phyloP scores from a whole-genome alignment of 2,113 vertebrate genomes.

The Hystrix cristata region DNA sequence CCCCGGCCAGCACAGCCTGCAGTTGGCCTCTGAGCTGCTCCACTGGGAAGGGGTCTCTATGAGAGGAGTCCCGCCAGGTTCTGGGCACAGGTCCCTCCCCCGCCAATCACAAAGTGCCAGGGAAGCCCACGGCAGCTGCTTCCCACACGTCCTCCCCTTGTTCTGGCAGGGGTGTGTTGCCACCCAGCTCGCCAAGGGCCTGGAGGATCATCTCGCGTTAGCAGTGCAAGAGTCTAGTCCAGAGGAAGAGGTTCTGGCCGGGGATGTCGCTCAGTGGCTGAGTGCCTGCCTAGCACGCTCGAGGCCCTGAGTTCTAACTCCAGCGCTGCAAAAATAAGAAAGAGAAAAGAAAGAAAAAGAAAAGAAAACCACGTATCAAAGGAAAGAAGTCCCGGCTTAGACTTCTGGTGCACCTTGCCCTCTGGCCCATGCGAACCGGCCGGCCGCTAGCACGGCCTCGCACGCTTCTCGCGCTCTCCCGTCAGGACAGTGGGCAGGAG shows the following conservation, averaged over 20 bases:
- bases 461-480: background rate
- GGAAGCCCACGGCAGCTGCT: background rate
- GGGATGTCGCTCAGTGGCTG: background rate
- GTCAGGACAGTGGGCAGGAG: background rate
- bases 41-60: background rate
- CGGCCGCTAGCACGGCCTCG: background rate
- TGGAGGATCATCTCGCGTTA: background rate
- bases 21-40: background rate
- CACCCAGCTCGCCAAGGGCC: background rate
- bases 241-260: background rate
- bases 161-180: background rate
- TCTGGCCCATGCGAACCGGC: too few relatives aligned
- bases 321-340: background rate
- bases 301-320: background rate
- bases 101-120: background rate
- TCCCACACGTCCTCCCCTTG: background rate
- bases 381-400: background rate
- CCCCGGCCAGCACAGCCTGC: too few relatives aligned
- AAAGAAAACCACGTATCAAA: background rate
- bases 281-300: background rate
- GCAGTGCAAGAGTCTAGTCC: too few relatives aligned
- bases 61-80: background rate
- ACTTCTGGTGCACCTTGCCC: background rate
- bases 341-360: background rate
- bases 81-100: background rate